Conservation (phyloP, 2,113 vertebrate genomes). For the mouse (Mus musculus) region DNA sequence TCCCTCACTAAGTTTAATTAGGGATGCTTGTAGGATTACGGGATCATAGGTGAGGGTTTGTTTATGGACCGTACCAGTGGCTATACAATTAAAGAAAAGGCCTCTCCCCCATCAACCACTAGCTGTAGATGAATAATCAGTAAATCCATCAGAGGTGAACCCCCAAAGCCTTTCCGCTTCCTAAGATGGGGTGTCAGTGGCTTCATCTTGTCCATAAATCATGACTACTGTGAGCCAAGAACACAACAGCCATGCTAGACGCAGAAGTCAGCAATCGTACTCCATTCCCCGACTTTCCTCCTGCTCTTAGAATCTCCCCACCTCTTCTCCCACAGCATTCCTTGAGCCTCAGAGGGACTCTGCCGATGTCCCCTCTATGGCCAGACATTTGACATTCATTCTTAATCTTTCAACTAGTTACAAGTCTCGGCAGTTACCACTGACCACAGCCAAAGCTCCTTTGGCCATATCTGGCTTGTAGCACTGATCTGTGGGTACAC, state of each 20-base stretch:
- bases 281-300: not conserved
- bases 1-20: not conserved
- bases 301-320: not conserved
- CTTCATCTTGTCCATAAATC: not conserved
- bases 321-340: not conserved
- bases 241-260: too few species aligned
- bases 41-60: not conserved
- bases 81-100: not conserved
- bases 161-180: not conserved
- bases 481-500: not conserved
- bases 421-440: not conserved
- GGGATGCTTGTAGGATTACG: not conserved
- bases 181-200: not conserved
- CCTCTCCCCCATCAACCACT: not conserved
- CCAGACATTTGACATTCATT: not conserved
- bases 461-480: not conserved
- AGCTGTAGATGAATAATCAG: not conserved
- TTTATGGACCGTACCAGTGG: not conserved
- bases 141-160: not conserved
- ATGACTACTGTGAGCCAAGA: not conserved
- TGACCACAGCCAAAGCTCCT: not conserved
- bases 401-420: not conserved
- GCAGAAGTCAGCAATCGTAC: not conserved
- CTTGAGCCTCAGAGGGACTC: not conserved
- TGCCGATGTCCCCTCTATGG: too few species aligned